Conservation (phyloP, 1,140 invertebrate species). For the Apis cerana region DNA sequence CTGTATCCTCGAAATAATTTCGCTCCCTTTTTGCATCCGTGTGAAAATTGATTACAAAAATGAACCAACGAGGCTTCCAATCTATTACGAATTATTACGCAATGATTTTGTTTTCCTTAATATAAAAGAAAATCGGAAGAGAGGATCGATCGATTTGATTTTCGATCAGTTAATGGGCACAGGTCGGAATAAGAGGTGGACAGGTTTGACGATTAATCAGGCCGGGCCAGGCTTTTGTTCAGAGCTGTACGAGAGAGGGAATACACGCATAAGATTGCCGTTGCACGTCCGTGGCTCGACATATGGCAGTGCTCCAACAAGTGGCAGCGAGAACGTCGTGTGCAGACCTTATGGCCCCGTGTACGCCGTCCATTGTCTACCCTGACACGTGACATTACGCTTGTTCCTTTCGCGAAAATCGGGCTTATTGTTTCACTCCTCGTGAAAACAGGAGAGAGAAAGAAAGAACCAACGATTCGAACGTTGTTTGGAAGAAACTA, state of each 20-base stretch:
- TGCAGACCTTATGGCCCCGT: constrained; percentile 21
- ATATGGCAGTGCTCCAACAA: constrained; percentile 77
- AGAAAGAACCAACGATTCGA: too few relatives aligned
- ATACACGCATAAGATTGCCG: not conserved
- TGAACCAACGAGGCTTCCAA: too few relatives aligned
- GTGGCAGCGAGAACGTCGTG: constrained; percentile 67
- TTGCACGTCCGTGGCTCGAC: constrained; percentile 43
- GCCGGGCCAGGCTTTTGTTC: constrained; percentile 31
- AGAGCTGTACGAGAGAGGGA: constrained; percentile 48
- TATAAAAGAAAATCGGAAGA: too few relatives aligned
- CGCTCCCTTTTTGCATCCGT: too few relatives aligned
- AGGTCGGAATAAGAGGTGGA: not conserved
- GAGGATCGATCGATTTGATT: too few relatives aligned
- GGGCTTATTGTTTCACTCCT: not conserved
- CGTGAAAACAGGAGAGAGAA: too few relatives aligned
- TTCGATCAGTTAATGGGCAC: not conserved
- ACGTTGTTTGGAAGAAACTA: too few relatives aligned
- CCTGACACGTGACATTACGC: constrained; percentile 26
- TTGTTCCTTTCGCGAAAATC: not conserved
- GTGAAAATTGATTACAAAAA: too few relatives aligned
- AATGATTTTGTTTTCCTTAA: too few relatives aligned
- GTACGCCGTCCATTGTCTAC: constrained; percentile 35
- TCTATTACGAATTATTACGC: too few relatives aligned
- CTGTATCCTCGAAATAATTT: too few relatives aligned
- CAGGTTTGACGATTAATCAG: constrained; percentile 14